A percentile compares a stretch with the other conserved stretches of the same genome.
These are phyloP conservation scores for Drosophila lacicola DNA, from an alignment of 2,888 invertebrate genomes.

Conservation along the genomic window DNA sequence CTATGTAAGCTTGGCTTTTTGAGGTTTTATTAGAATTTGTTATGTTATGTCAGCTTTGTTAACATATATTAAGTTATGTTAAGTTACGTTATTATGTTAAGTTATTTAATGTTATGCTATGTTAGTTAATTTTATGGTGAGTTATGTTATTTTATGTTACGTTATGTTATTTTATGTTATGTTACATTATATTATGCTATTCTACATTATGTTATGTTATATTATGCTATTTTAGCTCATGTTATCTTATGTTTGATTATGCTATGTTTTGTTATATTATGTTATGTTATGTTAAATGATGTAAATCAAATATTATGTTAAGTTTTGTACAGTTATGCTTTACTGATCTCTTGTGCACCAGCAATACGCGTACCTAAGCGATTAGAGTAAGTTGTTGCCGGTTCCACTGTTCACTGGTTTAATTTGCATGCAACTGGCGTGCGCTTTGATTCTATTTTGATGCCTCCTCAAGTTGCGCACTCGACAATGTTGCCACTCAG, in stretches of 20 bases:
- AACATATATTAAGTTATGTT: background rate
- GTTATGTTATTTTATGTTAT: background rate
- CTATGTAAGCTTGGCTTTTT: too few species aligned
- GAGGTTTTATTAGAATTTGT: too few species aligned
- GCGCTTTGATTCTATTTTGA: background rate
- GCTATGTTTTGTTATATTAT: background rate
- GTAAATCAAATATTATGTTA: background rate
- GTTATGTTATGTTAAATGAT: background rate
- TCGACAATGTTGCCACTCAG: background rate
- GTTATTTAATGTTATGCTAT: background rate
- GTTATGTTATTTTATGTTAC: background rate
- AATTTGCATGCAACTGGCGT: slow-evolving; percentile 11
- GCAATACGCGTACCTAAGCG: too few species aligned
- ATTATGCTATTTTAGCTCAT: background rate
- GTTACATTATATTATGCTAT: background rate
- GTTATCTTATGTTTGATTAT: background rate
- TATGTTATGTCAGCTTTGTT: too few species aligned
- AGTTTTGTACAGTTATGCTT: too few species aligned
- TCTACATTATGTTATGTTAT: background rate
- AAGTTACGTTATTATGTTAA: background rate
- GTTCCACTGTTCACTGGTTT: slow-evolving; percentile 13
- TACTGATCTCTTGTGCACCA: background rate
- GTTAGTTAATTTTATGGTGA: background rate
- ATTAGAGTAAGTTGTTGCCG: background rate
- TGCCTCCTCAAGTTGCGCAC: background rate